phyloP scores from a whole-genome alignment of 1,140 invertebrate species.

The Zaprionus taronus region DNA sequence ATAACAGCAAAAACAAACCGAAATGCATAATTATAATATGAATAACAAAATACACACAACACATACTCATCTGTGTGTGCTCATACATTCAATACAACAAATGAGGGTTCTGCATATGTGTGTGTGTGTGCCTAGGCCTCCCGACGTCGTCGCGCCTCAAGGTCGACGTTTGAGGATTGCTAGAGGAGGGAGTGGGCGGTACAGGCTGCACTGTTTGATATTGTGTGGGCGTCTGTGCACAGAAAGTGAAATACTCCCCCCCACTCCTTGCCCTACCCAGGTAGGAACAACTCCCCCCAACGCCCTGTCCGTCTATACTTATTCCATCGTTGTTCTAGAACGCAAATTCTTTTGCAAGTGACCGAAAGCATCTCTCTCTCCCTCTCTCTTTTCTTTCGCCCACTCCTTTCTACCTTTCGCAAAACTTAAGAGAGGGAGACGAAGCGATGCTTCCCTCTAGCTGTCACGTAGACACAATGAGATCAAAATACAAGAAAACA shows the following conservation, averaged over 20 bases:
- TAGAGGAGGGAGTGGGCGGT: neutral
- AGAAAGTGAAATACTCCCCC: neutral
- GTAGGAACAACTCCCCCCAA: neutral
- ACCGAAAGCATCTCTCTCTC: neutral
- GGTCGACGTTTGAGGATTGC: slow-evolving; percentile 20
- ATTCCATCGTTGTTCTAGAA: slow-evolving; percentile 29
- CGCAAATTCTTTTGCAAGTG: slow-evolving; percentile 41
- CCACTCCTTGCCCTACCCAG: neutral
- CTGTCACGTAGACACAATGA: slow-evolving; percentile 19
- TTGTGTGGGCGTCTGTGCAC: slow-evolving; percentile 20
- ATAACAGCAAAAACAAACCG: slow-evolving; percentile 42
- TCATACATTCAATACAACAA: slow-evolving; percentile 7
- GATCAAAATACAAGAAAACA: slow-evolving; percentile 22
- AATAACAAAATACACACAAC: slow-evolving; percentile 32
- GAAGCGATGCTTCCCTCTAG: neutral
- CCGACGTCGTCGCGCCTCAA: slow-evolving; percentile 31
- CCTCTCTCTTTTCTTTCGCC: neutral
- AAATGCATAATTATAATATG: slow-evolving; percentile 59
- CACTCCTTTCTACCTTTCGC: neutral
- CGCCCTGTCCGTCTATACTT: slow-evolving; percentile 3
- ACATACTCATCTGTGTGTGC: neutral
- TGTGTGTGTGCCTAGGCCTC: slow-evolving; percentile 33
- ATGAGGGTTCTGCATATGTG: slow-evolving; percentile 20
- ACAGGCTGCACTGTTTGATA: slow-evolving; percentile 14
- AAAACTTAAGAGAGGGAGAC: neutral